phyloP scores from a whole-genome alignment of 1,140 invertebrate species.

The Forficula auricularia region DNA sequence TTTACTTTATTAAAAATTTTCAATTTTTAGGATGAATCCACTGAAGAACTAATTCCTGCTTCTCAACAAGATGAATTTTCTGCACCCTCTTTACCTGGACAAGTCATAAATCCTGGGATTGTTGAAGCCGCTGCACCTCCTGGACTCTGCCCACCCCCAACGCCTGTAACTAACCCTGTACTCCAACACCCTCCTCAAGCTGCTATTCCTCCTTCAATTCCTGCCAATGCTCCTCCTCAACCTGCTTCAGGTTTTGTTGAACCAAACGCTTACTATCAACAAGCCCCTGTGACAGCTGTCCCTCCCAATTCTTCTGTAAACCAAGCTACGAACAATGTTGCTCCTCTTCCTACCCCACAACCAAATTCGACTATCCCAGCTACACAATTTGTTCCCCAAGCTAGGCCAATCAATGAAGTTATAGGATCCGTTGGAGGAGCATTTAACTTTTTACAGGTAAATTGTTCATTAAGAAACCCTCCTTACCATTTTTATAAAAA shows the following conservation, averaged over 20 bases:
- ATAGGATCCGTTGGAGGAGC: constrained; percentile 39
- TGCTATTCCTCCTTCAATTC: neutral
- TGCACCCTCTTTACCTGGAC: no score
- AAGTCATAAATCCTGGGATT: no score
- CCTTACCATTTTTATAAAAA: no score
- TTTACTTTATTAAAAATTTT: no score
- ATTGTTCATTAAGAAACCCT: no score
- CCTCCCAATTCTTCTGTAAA: constrained; percentile 18
- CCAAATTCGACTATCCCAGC: constrained; percentile 14
- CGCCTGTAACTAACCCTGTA: no score
- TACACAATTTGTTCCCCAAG: constrained; percentile 34
- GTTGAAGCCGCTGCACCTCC: no score
- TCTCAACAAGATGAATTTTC: no score
- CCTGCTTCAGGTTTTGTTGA: neutral
- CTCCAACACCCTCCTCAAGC: neutral
- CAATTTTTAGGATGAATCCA: no score
- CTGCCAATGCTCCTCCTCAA: constrained; percentile 1
- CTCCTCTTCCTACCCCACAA: constrained; percentile 31
- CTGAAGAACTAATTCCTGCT: no score
- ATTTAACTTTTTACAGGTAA: constrained; percentile 30
- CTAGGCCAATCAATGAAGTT: constrained; percentile 49
- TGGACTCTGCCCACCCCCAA: no score
- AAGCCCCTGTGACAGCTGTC: constrained; percentile 9
- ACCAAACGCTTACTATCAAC: neutral
- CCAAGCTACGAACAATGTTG: constrained; percentile 10